A percentile compares a stretch with the other conserved stretches of the same genome.
phyloP scores from a whole-genome alignment of 2,888 invertebrate species.

The Lepidocyrtoides sp. region DNA sequence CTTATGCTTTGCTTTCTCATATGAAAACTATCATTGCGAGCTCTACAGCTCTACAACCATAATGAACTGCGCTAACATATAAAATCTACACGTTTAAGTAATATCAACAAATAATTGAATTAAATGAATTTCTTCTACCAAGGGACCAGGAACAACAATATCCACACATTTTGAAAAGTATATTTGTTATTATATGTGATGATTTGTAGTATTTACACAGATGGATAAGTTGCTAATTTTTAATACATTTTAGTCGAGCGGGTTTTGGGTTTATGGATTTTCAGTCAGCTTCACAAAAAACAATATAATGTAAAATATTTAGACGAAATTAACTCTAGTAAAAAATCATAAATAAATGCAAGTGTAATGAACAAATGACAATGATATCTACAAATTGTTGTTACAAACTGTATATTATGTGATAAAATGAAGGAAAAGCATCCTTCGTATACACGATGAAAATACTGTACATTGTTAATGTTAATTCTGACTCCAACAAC shows the following conservation, averaged over 20 bases:
- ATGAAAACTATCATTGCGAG: too few relatives aligned
- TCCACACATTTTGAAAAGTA: too few relatives aligned
- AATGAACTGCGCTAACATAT: too few relatives aligned
- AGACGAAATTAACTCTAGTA: not conserved
- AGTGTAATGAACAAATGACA: slow-evolving; percentile 1
- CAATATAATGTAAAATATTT: not conserved
- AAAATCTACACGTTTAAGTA: too few relatives aligned
- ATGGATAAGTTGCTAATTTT: too few relatives aligned
- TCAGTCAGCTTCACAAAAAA: not conserved
- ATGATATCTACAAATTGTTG: not conserved
- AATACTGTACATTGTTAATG: not conserved
- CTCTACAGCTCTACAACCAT: too few relatives aligned
- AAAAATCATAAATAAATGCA: slow-evolving; percentile 2
- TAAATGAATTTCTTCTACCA: too few relatives aligned
- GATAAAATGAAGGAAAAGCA: too few relatives aligned
- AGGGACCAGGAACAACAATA: too few relatives aligned
- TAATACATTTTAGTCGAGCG: too few relatives aligned
- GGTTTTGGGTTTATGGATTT: not conserved
- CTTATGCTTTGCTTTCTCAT: not conserved
- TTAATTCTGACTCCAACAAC: not conserved
- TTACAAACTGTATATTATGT: not conserved
- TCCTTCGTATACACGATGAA: not conserved
- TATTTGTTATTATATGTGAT: not conserved
- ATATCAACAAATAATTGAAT: too few relatives aligned
- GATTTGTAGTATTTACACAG: too few relatives aligned